phyloP scores from a whole-genome alignment of 2,888 invertebrate genomes.

The Cataglyphis cursor region DNA sequence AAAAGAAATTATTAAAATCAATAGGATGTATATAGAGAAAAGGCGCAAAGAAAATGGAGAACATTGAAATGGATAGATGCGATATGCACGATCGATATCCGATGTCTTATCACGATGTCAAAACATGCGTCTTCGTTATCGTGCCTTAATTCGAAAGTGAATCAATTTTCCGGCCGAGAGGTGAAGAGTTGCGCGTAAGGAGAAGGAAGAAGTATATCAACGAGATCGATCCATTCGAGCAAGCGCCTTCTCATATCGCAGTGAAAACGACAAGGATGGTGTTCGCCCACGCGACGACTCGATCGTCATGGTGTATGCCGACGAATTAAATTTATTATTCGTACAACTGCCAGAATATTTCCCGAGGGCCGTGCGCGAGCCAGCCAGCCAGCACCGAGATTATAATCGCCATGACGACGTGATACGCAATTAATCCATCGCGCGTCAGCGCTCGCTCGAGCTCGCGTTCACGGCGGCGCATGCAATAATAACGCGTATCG shows the following conservation, averaged over 20 bases:
- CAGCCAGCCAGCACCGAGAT: constrained; percentile 31
- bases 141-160: constrained; percentile 37
- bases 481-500: constrained; percentile 77
- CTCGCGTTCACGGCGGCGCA: constrained; percentile 47
- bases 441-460: constrained; percentile 66
- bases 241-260: not conserved
- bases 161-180: constrained; percentile 33
- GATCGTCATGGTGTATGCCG: constrained; percentile 1
- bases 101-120: constrained; percentile 36
- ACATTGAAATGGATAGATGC: constrained; percentile 18
- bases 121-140: constrained; percentile 43
- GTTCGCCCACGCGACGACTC: constrained; percentile 17
- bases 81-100: constrained; percentile 28
- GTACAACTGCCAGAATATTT: constrained; percentile 42
- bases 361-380: constrained; percentile 52
- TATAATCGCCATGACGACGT: constrained; percentile 59
- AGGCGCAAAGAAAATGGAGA: not conserved
- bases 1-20: constrained; percentile 26
- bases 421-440: constrained; percentile 83
- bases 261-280: constrained; percentile 47
- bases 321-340: constrained; percentile 68
- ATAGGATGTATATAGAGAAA: not conserved
- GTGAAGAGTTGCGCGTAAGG: not conserved
- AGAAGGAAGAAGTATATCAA: not conserved
- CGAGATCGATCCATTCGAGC: not conserved